Conservation (phyloP, 2,113 vertebrate species). For the Pelusios castaneus region DNA sequence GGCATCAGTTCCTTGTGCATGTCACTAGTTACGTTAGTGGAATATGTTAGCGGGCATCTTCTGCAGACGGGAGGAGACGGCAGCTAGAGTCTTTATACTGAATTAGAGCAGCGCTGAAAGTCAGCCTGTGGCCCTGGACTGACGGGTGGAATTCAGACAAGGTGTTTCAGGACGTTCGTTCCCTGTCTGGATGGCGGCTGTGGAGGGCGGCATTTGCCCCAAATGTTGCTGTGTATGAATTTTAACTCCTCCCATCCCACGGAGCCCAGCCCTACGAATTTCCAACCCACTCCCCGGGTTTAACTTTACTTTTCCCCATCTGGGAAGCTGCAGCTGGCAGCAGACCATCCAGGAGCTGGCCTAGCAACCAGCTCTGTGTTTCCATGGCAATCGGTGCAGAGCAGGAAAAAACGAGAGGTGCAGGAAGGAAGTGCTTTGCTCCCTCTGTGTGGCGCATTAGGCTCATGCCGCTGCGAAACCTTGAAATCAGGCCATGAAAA, state of each 20-base stretch:
- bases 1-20: background rate
- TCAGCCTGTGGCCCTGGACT: background rate
- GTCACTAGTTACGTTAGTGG: background rate
- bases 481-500: background rate
- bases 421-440: constrained; percentile 10
- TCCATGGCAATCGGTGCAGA: background rate
- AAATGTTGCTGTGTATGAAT: background rate
- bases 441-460: background rate
- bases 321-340: background rate
- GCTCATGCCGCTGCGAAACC: background rate
- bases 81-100: background rate
- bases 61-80: background rate
- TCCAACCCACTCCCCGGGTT: background rate
- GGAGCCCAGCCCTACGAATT: background rate
- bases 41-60: background rate
- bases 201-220: background rate
- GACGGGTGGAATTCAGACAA: background rate
- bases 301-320: background rate
- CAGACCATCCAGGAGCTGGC: background rate
- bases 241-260: background rate
- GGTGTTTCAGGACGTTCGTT: background rate
- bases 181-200: background rate
- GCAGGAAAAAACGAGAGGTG: background rate
- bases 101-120: background rate
- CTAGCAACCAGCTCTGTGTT: background rate